Conservation (phyloP, 2,888 invertebrate species). For the Lottia scabra region DNA sequence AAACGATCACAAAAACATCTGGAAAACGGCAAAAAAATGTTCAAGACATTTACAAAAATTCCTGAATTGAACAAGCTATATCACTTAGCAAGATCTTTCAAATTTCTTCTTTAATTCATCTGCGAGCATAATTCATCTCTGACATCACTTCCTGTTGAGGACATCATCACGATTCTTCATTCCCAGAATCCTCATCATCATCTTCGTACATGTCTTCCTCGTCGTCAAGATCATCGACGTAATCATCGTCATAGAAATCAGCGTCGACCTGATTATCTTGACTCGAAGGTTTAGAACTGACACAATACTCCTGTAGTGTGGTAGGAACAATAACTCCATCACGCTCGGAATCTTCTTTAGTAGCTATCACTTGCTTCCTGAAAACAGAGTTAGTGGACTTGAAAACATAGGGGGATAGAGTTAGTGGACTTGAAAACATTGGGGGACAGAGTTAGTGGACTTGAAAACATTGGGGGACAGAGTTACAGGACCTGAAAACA, state of each 20-base stretch:
- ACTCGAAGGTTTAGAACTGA: slow-evolving; percentile 80
- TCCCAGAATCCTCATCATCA: slow-evolving; percentile 62
- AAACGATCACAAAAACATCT: too few species aligned
- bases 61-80: too few species aligned
- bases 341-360: slow-evolving; percentile 93
- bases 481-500: too few species aligned
- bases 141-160: too few species aligned
- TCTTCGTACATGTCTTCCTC: slow-evolving; percentile 54
- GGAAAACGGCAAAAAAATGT: too few species aligned
- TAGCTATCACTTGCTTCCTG: slow-evolving; percentile 96
- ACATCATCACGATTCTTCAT: slow-evolving; percentile 55
- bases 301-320: slow-evolving; percentile 98
- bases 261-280: slow-evolving; percentile 56
- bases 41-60: too few species aligned
- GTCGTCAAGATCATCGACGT: slow-evolving; percentile 54
- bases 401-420: background rate
- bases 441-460: background rate
- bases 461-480: too few species aligned
- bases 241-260: slow-evolving; percentile 58
- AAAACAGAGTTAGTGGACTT: slow-evolving; percentile 30
- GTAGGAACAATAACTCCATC: slow-evolving; percentile 97
- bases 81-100: too few species aligned
- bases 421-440: too few species aligned
- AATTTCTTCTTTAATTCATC: too few species aligned
- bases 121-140: too few species aligned